Conservation (phyloP, 2,797 vertebrate species). For the Acropternis orthonyx region DNA sequence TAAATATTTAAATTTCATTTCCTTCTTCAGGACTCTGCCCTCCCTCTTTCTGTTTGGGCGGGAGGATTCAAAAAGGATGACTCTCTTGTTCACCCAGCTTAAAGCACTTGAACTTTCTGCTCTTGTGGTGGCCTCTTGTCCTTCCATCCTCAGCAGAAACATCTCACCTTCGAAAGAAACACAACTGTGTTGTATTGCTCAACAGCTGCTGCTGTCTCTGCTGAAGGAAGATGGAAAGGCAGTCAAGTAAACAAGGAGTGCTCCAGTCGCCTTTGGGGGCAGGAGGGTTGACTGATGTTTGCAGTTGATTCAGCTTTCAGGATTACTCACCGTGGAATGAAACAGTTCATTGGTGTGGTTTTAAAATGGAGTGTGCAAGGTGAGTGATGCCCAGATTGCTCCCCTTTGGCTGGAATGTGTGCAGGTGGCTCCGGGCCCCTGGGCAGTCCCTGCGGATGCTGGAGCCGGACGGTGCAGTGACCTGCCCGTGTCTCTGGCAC, state of each 20-base stretch:
- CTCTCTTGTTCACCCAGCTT: neutral
- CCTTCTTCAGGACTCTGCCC: neutral
- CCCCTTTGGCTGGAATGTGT: fast-evolving
- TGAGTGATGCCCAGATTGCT: neutral
- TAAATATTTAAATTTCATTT: neutral
- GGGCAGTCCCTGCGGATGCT: fast-evolving
- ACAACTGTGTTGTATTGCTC: neutral
- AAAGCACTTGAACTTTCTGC: neutral
- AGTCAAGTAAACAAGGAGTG: neutral
- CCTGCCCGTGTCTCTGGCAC: neutral
- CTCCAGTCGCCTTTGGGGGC: neutral
- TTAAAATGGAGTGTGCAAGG: neutral
- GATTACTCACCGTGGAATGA: neutral
- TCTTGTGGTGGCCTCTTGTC: neutral
- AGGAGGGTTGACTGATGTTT: neutral
- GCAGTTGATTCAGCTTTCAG: neutral
- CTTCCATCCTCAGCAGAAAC: neutral
- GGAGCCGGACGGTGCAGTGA: neutral
- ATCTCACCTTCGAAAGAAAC: neutral
- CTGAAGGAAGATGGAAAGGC: neutral
- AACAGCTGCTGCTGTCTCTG: neutral
- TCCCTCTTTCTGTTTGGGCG: neutral
- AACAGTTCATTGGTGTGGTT: neutral
- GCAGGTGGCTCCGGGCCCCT: fast-evolving
- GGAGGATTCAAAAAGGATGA: neutral